Evolutionary conservation across 1,140 invertebrate genomes (phyloP), one percentile per base, ranked within the genome.

Genomic region (Drosophila subobscura): DNA sequence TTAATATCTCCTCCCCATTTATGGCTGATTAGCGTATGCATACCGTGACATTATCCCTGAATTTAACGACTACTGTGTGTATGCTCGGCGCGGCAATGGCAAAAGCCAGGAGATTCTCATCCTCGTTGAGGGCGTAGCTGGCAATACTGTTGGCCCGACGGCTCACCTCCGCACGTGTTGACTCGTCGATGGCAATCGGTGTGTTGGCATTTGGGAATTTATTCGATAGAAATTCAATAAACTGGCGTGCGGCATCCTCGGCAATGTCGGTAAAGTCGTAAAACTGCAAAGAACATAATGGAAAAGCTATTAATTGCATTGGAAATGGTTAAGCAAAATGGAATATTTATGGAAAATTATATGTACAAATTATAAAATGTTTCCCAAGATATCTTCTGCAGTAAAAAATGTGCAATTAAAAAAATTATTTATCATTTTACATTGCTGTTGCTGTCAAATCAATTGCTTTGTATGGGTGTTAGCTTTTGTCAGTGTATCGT

Each of bases 1-100:
- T 55, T 55, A 27, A 14, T 25, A 46, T 40, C 12, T 47, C 37
- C 8, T 42, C 29, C 46, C 37, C 16, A 40, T 22, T 58, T 46
- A 42, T 44, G 27, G 37, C 20, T 52, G 57, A 68, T 56, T 68
- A 56, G 65, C 58, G 44, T 14, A 29, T 14, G 49, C 79, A 61
- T 60, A 91, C 90, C 85, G 85, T 89, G 60, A 92, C 89, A 59
- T 90, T 91, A 59, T 91, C 89, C 68, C 84, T 79, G 76, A 92
- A 92, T 77, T 92, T 91, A 47, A 92, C 90, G 57, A 91, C 91
- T 53, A 91, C 91, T 16, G 91, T 85, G 78, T 91, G 90, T 63
- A 90, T 83, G 57, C 77, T 83, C 47, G 91, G 91, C 49, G 91
- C 91, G 51, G 91, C 91, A 12, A 92, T 90, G 52, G 91, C 91